Evolutionary conservation across 30 jellyfish, hydroid and myxozoan genomes (phyloP).

Genomic region (Rhopilema esculentum): DNA sequence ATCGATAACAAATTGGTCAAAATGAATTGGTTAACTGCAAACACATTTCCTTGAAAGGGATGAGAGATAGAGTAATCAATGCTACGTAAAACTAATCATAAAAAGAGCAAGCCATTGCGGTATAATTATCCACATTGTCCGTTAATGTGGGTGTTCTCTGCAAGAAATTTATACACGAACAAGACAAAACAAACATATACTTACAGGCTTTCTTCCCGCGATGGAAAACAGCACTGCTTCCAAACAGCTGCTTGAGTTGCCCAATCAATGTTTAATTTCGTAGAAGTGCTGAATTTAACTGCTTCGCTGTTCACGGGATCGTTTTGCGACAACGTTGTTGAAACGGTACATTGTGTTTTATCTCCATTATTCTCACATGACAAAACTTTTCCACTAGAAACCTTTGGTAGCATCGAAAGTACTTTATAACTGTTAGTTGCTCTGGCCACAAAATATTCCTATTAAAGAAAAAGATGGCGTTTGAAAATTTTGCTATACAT

Average conservation of each 20-base stretch:
- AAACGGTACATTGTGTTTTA: not conserved
- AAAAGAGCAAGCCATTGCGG: not conserved
- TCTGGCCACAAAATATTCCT: not conserved
- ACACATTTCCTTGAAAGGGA: not conserved
- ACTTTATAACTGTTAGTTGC: not conserved
- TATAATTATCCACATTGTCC: not conserved
- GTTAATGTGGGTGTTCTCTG: not conserved
- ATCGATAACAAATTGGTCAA: too few relatives aligned
- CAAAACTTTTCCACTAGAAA: not conserved
- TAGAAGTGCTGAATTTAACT: not conserved
- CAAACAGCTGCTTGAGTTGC: not conserved
- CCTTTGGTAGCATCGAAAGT: not conserved
- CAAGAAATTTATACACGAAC: not conserved
- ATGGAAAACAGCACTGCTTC: not conserved
- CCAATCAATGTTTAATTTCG: not conserved
- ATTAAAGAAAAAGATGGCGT: not conserved
- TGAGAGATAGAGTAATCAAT: too few relatives aligned
- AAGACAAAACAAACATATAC: not conserved
- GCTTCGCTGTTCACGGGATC: not conserved
- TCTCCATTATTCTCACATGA: not conserved
- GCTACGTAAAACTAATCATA: not conserved
- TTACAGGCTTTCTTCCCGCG: not conserved
- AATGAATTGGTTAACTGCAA: too few relatives aligned
- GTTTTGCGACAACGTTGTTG: not conserved
- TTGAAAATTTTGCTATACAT: not conserved